Evolutionary conservation across 2,888 invertebrate genomes (phyloP).

Genomic region (Coelinius sp.): DNA sequence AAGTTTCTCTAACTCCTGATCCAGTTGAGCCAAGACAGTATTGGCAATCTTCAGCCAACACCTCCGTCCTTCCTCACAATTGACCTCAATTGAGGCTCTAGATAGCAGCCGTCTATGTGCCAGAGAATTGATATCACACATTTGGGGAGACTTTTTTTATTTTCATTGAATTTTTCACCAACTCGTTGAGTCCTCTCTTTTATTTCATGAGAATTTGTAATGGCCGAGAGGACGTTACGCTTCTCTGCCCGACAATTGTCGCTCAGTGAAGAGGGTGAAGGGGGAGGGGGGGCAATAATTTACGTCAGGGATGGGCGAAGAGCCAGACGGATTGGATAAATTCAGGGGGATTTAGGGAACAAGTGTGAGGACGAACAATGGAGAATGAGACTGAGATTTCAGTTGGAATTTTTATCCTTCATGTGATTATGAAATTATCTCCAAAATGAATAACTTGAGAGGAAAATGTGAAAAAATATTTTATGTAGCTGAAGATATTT

Average conservation of each 20-base stretch:
- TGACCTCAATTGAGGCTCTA: constrained; percentile 41
- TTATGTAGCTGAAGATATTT: too few species aligned
- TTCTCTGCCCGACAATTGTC: neutral
- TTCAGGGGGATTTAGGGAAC: neutral
- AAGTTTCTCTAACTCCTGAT: constrained; percentile 16
- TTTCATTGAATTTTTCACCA: neutral
- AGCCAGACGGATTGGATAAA: neutral
- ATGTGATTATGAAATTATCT: too few species aligned
- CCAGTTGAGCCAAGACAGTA: constrained; percentile 12
- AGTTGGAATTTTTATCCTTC: too few species aligned
- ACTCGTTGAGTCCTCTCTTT: neutral
- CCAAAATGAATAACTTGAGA: too few species aligned
- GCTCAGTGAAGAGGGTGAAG: too few species aligned
- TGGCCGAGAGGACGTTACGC: neutral
- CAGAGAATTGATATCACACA: constrained; percentile 17
- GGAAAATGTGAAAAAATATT: too few species aligned
- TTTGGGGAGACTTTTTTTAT: neutral
- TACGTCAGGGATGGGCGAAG: neutral
- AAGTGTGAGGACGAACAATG: neutral
- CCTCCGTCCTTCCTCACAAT: constrained; percentile 33
- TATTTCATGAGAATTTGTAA: neutral
- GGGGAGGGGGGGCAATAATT: neutral
- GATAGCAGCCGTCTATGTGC: neutral
- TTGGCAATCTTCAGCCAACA: constrained; percentile 26
- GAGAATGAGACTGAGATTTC: neutral